Evolutionary conservation across 2,113 vertebrate genomes (phyloP).

Genomic region (Rhinoderma darwinii): DNA sequence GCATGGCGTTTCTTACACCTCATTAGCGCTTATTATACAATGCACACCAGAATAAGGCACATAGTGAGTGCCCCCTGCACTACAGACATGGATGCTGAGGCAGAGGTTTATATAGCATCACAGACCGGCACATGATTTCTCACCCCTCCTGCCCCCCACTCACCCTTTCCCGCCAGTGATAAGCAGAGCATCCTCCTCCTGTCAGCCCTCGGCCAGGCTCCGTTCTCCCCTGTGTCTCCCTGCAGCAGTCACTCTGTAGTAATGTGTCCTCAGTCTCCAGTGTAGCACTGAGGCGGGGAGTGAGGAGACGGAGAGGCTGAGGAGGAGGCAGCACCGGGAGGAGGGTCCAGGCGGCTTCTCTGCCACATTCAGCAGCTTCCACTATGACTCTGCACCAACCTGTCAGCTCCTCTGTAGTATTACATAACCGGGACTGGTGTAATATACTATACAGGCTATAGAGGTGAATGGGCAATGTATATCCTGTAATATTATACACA

Average conservation of each 20-base stretch:
- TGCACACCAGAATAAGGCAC: too few relatives aligned
- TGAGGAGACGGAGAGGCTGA: constrained; percentile 1
- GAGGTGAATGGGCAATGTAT: too few relatives aligned
- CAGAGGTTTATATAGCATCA: too few relatives aligned
- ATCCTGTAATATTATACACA: too few relatives aligned
- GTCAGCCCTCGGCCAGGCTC: background rate
- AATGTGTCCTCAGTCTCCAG: constrained; percentile 37
- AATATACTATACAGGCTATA: too few relatives aligned
- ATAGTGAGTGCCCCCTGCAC: background rate
- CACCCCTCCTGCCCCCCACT: background rate
- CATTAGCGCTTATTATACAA: too few relatives aligned
- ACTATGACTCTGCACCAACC: constrained; percentile 14
- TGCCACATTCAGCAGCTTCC: background rate
- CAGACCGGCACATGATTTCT: background rate
- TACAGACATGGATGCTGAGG: background rate
- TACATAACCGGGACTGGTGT: background rate
- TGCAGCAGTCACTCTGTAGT: constrained; percentile 28
- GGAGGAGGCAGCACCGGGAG: background rate
- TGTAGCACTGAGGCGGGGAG: constrained; percentile 50
- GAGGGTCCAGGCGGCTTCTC: constrained; percentile 15
- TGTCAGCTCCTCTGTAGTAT: background rate
- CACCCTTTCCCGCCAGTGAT: background rate
- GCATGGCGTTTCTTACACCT: too few relatives aligned
- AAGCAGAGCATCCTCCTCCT: background rate
- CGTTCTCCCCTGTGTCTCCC: background rate